A percentile compares a stretch with the other conserved stretches of the same genome.
Conservation (phyloP, 2,797 vertebrate genomes). For the Sphenopsis melanotis region DNA sequence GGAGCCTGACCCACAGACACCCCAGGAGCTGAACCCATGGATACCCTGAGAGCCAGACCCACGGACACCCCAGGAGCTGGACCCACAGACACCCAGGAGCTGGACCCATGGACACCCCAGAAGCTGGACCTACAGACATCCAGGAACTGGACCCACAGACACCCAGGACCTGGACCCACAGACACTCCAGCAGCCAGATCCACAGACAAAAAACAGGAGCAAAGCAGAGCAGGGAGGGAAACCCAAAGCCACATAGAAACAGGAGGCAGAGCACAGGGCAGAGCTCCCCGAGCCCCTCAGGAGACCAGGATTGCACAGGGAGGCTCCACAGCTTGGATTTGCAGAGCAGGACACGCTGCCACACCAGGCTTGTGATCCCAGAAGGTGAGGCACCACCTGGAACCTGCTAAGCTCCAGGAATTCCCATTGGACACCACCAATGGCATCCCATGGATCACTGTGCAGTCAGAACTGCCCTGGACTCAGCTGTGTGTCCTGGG, state of each 20-base stretch:
- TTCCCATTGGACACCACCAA: background rate
- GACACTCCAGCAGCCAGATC: background rate
- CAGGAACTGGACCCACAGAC: background rate
- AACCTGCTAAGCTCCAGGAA: background rate
- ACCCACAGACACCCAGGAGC: background rate
- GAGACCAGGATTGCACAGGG: background rate
- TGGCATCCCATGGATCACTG: background rate
- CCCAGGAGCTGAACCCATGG: too few species aligned
- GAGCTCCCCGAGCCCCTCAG: background rate
- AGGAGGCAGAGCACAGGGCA: background rate
- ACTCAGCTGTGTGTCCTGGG: background rate
- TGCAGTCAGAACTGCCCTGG: background rate
- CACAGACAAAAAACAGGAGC: background rate
- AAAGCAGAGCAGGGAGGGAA: background rate
- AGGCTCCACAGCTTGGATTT: background rate
- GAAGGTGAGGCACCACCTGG: background rate
- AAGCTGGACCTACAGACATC: background rate
- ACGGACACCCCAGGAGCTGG: accelerated
- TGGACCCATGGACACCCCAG: accelerated
- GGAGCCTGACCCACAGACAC: background rate
- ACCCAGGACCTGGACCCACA: background rate
- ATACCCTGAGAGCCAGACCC: background rate
- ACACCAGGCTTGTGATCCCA: background rate
- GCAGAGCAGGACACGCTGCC: background rate
- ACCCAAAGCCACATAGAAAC: background rate